phyloP scores from a whole-genome alignment of 2,797 vertebrate genomes.

The Alcedo atthis region DNA sequence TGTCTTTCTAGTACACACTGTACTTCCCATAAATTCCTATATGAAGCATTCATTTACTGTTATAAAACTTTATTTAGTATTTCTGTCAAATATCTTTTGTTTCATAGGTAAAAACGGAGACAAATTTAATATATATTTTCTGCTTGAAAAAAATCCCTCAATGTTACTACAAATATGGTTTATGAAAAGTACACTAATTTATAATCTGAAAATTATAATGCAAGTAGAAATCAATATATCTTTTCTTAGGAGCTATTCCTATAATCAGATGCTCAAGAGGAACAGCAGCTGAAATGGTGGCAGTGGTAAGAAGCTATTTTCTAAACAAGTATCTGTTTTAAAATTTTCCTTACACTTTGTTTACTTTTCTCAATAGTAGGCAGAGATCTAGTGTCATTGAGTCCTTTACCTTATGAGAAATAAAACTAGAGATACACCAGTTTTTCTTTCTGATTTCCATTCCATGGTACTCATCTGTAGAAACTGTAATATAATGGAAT shows the following conservation, averaged over 20 bases:
- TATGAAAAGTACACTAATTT: neutral
- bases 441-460: neutral
- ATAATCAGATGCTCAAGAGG: conserved; percentile 97
- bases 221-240: neutral
- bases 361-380: neutral
- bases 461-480: neutral
- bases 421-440: neutral
- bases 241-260: conserved; percentile 90
- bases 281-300: conserved; percentile 98
- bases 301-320: conserved; percentile 86
- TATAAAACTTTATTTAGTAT: neutral
- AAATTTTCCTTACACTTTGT: neutral
- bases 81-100: neutral
- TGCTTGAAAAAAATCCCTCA: neutral
- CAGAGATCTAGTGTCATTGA: neutral
- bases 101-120: neutral
- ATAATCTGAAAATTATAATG: neutral
- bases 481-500: neutral
- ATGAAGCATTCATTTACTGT: neutral
- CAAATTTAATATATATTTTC: neutral
- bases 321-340: neutral
- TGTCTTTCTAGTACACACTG: neutral
- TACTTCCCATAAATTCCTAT: neutral
- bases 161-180: neutral
- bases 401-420: neutral